Base-by-base conservation (phyloP, 2,113 vertebrate genomes). In the Poecilia latipinna region DNA sequence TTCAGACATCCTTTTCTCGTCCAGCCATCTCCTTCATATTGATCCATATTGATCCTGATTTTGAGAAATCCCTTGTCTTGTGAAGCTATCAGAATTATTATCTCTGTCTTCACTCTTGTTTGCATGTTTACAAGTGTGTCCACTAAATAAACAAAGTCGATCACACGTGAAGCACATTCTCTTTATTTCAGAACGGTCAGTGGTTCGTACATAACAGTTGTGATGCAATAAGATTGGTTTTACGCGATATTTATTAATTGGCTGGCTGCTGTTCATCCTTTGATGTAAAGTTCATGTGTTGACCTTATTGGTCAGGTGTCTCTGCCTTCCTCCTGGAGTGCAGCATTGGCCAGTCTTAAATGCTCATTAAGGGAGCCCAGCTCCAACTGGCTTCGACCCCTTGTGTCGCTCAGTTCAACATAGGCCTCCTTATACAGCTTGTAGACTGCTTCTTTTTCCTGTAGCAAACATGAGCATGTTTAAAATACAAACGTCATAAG, bases 391-490 rank as follows among this genome's bases (percentile, higher is more conserved):
- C 94, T 96, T 8, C 92, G 94, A 0, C 93, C 93, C 90, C 95
- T 97, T 17, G 94, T 92, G 75, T 94, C 92, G 83, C 94, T 97
- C 86, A 98, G 91, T 86, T 99, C 96, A 29, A 94, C 93, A 0
- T 96, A 97, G n/a, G 96, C 94, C 0, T 96, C 95, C 82, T 97
- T 96, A 82, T 96, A 98, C 73, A 94, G 96, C 63, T 96, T 95
- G 24, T 95, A 97, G 73, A 96, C 93, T 37, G 93, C 94, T 72
- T 94, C 92, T 87, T 97, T 97, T 86, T 98, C 97, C 97, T 99
- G 82, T 1, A 75, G 63, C 4, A 28, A 0, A 24, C 0, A 79
- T 19, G 80, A 57, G 65, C 29, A 54, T 29, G 4, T 8, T 26
- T 2, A 6, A 33, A 1, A n/a, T 3, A 37, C 61, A 8, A 72